Evolutionary conservation across 2,113 vertebrate genomes (phyloP).

Genomic region (Megaleporinus macrocephalus): DNA sequence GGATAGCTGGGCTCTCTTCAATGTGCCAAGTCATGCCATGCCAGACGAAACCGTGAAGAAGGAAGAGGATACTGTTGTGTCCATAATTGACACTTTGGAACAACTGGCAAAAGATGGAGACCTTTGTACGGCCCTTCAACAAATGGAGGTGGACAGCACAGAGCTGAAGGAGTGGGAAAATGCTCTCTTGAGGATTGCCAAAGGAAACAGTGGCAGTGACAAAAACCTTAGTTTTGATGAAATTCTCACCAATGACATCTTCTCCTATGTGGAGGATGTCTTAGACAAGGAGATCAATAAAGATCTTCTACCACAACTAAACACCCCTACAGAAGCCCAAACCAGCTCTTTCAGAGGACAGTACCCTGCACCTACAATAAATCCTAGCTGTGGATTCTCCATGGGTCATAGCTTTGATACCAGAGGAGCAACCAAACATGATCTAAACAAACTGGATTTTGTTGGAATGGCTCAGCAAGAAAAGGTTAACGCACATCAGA

Average conservation of each 20-base stretch:
- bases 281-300: slow-evolving; percentile 65
- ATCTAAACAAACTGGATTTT: slow-evolving; percentile 12
- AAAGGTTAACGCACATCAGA: neutral
- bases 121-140: slow-evolving; percentile 52
- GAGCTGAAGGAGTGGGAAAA: slow-evolving; percentile 69
- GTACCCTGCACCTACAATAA: slow-evolving; percentile 1
- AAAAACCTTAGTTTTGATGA: slow-evolving; percentile 25
- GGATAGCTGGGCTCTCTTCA: slow-evolving; percentile 71
- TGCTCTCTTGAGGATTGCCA: slow-evolving; percentile 59
- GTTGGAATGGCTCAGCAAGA: neutral
- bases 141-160: neutral
- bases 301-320: neutral
- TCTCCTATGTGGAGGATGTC: slow-evolving; percentile 71
- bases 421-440: neutral
- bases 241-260: slow-evolving; percentile 60
- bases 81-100: slow-evolving; percentile 61
- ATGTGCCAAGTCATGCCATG: slow-evolving; percentile 51
- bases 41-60: slow-evolving; percentile 23
- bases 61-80: slow-evolving; percentile 58
- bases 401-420: neutral
- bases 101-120: slow-evolving; percentile 40
- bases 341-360: slow-evolving; percentile 12
- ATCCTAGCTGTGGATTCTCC: slow-evolving; percentile 1
- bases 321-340: slow-evolving; percentile 29
- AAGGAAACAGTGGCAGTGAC: slow-evolving; percentile 23